Conservation (phyloP, 2,797 vertebrate genomes). For the Pogonophryne albipinna region DNA sequence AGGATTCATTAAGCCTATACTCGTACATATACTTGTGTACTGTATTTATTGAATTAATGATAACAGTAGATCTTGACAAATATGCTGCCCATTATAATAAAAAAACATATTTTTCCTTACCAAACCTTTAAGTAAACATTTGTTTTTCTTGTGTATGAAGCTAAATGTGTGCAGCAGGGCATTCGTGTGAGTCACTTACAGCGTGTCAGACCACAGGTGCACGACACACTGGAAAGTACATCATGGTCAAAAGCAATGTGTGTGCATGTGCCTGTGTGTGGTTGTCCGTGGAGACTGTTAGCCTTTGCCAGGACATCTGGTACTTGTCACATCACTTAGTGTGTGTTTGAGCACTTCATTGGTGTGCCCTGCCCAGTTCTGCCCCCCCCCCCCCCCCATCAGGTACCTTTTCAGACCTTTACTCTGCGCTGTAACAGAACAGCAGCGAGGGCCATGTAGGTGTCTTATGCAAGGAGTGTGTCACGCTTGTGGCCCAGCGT, state of each 20-base stretch:
- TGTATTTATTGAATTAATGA: too few species aligned
- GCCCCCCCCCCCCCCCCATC: conserved; percentile 52
- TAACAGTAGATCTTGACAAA: too few species aligned
- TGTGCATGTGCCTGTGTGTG: conserved; percentile 1
- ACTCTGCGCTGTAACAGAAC: conserved; percentile 61
- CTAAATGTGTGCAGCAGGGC: conserved; percentile 15
- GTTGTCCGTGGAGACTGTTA: conserved; percentile 56
- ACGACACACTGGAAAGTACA: conserved; percentile 10
- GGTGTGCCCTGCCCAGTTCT: conserved; percentile 53
- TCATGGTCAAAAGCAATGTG: conserved; percentile 28
- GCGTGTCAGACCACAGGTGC: conserved; percentile 30
- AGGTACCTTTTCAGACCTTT: conserved; percentile 73
- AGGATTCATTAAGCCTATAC: background rate
- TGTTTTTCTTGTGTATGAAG: conserved; percentile 19
- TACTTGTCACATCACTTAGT: conserved; percentile 70
- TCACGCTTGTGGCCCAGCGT: conserved; percentile 55
- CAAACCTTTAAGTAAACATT: conserved; percentile 2
- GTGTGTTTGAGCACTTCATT: conserved; percentile 59
- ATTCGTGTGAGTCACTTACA: conserved; percentile 13
- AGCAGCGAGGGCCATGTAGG: conserved; percentile 60
- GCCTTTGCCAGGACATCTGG: conserved; percentile 76
- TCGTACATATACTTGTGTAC: too few species aligned
- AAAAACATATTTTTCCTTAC: background rate
- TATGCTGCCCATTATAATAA: too few species aligned
- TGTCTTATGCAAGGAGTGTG: conserved; percentile 59